Conservation (phyloP, 2,797 vertebrate species). For the Hyperoplus lanceolatus region DNA sequence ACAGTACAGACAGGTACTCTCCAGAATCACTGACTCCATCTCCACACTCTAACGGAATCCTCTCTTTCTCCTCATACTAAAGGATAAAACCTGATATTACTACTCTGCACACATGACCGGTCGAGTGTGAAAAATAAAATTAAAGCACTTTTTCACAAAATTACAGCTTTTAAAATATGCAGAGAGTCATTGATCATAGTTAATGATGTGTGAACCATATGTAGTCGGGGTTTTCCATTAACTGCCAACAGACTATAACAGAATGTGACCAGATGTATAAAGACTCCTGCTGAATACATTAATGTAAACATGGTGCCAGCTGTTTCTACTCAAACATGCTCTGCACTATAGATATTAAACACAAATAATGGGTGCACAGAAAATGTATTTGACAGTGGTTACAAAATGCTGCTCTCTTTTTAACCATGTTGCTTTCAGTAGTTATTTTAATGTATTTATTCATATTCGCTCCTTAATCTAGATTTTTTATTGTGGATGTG, state of each 20-base stretch:
- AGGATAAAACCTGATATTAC: too few species aligned
- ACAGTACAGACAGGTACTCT: too few species aligned
- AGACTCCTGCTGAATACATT: not conserved
- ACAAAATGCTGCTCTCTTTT: too few species aligned
- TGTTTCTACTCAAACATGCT: not conserved
- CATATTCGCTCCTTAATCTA: too few species aligned
- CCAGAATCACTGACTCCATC: too few species aligned
- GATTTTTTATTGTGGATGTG: too few species aligned
- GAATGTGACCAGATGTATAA: not conserved
- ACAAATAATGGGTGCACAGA: not conserved
- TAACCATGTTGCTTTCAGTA: too few species aligned
- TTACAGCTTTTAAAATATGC: not conserved
- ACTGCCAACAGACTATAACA: not conserved
- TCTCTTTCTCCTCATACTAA: too few species aligned
- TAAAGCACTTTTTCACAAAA: not conserved
- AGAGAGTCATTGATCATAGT: not conserved
- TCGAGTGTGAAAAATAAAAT: not conserved
- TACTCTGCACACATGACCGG: not conserved
- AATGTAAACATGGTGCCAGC: not conserved
- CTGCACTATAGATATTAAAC: not conserved
- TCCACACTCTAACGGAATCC: too few species aligned
- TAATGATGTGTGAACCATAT: slow-evolving; percentile 14
- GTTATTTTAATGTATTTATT: too few species aligned
- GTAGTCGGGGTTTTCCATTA: not conserved
- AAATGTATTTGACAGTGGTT: too few species aligned